Percentiles rank a stretch among this genome's conserved stretches.
Conservation (phyloP, 2,113 vertebrate genomes). For the Rutilus rutilus region DNA sequence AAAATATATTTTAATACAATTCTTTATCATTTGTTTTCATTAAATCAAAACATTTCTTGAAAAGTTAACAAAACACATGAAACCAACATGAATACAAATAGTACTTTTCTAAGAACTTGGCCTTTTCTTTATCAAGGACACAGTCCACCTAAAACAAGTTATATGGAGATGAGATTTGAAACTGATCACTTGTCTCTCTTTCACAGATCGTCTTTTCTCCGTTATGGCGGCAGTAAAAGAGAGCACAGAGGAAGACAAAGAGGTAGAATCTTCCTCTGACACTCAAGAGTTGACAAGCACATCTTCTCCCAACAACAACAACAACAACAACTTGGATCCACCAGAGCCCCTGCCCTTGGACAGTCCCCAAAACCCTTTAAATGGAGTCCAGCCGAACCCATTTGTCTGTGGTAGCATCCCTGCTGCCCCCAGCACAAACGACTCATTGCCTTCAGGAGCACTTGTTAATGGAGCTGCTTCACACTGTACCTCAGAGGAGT, state of each 20-base stretch:
- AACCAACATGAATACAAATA: neutral
- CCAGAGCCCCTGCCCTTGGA: constrained; percentile 84
- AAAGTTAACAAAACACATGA: neutral
- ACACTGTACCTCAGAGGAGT: constrained; percentile 89
- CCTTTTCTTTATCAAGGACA: neutral
- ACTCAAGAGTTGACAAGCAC: constrained; percentile 78
- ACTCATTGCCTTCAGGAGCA: constrained; percentile 89
- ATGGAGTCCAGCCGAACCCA: constrained; percentile 90
- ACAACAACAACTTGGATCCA: constrained; percentile 81
- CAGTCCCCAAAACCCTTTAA: constrained; percentile 93
- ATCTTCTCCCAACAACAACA: constrained; percentile 73
- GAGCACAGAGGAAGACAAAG: constrained; percentile 85
- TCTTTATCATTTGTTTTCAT: no score
- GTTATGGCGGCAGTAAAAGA: constrained; percentile 84
- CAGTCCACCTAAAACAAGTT: neutral
- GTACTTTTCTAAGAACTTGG: neutral
- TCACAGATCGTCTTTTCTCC: constrained; percentile 45
- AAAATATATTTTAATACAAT: no score
- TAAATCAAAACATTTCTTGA: neutral
- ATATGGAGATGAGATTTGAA: neutral
- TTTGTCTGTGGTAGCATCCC: constrained; percentile 90
- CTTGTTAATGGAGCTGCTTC: constrained; percentile 97
- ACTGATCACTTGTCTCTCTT: constrained; percentile 31
- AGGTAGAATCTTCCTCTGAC: constrained; percentile 63
- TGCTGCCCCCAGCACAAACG: constrained; percentile 86